Evolutionary conservation across 1,140 invertebrate genomes (phyloP), one percentile per base, ranked within the genome.

Genomic region (Penaeus chinensis): DNA sequence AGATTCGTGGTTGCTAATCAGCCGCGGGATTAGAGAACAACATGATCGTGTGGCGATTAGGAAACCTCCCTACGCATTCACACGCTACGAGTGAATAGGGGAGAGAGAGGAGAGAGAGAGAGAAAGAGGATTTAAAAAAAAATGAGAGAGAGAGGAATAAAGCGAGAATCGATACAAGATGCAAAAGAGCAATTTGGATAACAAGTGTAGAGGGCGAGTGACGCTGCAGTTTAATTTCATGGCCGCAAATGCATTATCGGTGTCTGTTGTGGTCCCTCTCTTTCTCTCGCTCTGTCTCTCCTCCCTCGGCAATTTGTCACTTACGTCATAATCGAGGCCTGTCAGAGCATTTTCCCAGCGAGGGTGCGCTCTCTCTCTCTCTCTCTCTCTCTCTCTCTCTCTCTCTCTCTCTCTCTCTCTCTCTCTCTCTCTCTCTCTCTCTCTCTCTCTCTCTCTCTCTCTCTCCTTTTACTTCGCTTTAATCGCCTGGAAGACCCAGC

Each of bases 211-310:
- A 27, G 61, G 60, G 27, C 79, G 8, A 63, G 47, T 76, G 82
- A 84, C 54, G 69, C 47, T 86, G 77, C 85, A 86, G 62, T 85
- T 85, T 86, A 80, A 86, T 86, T 86, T 86, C 85, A 86, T 81
- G 85, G 63, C 85, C 85, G 69, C 85, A 86, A 86, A 86, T 86
- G 85, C 85, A 86, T 86, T 86, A 86, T 60, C 85, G 79, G 27
- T 81, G 85, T 80, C 85, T 81, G 62, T 47, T 74, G 85, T 65
- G 77, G 63, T 65, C 54, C 54, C 54, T 54, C 54, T 54, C 54
- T 54, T 54, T 54, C 54, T 54, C 54, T 54, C 54, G 54, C 54
- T 54, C 54, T 54, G 54, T 54, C 54, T 54, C 69, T 74, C 65
- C 78, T 78, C 85, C 85, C 61, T 32, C 63, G 65, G 77, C 71